phyloP scores from a whole-genome alignment of 2,113 vertebrate genomes.

The Himantopus leucocephalus region DNA sequence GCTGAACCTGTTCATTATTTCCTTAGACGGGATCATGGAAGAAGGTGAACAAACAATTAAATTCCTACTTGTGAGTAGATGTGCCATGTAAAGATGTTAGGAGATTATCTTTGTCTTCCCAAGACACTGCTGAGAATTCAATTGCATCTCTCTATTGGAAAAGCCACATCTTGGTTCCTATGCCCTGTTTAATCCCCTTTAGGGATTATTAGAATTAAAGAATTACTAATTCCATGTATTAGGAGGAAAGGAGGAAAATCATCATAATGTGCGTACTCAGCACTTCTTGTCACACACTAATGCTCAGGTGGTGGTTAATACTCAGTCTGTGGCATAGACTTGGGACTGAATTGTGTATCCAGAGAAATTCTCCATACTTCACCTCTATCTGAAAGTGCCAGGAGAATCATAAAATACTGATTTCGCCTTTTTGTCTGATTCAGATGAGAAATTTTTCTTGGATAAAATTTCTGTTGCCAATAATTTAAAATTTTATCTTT shows the following conservation, averaged over 20 bases:
- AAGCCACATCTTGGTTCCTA: not conserved
- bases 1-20: not conserved
- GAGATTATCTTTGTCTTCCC: not conserved
- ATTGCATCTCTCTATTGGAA: not conserved
- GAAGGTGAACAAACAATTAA: not conserved
- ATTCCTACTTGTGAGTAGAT: not conserved
- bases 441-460: not conserved
- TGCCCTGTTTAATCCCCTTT: not conserved
- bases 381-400: not conserved
- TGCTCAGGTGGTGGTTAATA: not conserved
- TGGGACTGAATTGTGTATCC: not conserved
- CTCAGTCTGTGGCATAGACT: not conserved
- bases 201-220: not conserved
- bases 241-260: not conserved
- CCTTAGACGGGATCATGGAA: not conserved
- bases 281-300: fast-evolving
- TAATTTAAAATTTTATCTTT: not conserved
- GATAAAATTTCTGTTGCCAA: not conserved
- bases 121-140: not conserved
- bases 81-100: not conserved
- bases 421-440: not conserved
- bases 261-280: not conserved
- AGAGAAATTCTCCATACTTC: not conserved
- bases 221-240: not conserved
- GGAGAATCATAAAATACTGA: not conserved